Evolutionary conservation across 2,113 vertebrate genomes (phyloP), one percentile per base, ranked within the genome.

Genomic region (Silurus glanis): DNA sequence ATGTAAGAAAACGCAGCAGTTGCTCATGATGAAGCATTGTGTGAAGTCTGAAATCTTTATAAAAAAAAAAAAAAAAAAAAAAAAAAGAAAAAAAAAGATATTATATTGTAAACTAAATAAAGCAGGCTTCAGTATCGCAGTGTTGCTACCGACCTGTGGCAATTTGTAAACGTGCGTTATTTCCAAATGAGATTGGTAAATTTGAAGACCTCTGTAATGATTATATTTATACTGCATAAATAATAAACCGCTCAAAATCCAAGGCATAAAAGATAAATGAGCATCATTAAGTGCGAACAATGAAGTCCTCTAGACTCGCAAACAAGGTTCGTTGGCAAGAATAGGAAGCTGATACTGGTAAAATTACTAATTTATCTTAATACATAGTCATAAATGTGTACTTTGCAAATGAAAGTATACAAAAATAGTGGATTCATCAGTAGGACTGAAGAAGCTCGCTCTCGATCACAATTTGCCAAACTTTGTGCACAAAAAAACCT

Each of bases 161-260:
- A 61, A 45, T 23, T 56, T 47, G 78, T 45, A 80, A 59, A 61
- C 78, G 47, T 2, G 28, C 2, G 2, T 80, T 45, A 80, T 21
- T 59, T 19, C 9, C 17, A 4, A 55, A 76, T n/a, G 74, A 78
- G 23, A 61, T 59, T 37, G 61, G 55, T 59, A 80, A 58, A 17
- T 10, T 37, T 21, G 16, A 61, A 61, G 25, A 61, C 56, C 78
- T 37, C 56, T 6, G 3, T 59, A 80, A 80, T 80, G 78, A 59
- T 12, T 59, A 5, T 56, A 59, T 80, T 80, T 45, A 59, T 80
- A 61, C 55, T 59, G 78, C 78, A 59, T 61, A 80, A 80, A 79
- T 79, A 80, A 59, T 59, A 59, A 59, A 59, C 6, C n/a, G 45
- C 78, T 80, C 78, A 45, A 59, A 80, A 80, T 45, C 16, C 16